These are phyloP conservation scores for Gobionotothen gibberifrons DNA, from an alignment of 2,797 vertebrate genomes.

Conservation along the genomic window DNA sequence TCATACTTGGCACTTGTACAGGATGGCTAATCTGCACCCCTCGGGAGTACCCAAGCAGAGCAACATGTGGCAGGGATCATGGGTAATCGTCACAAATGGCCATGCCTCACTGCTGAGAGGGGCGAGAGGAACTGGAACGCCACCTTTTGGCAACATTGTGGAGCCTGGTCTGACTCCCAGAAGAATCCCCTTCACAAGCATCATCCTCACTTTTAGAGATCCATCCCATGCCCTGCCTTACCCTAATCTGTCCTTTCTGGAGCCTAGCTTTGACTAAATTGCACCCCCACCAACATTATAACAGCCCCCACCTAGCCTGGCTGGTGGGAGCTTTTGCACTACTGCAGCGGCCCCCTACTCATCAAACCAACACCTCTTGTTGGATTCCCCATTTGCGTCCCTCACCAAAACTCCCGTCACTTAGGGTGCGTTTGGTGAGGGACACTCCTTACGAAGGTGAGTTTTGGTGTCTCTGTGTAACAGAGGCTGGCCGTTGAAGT, in stretches of 20 bases:
- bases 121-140: slow-evolving; percentile 44
- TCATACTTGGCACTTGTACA: slow-evolving; percentile 43
- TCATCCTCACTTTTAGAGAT: slow-evolving; percentile 30
- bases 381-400: slow-evolving; percentile 12
- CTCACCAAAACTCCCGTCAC: background rate
- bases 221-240: slow-evolving; percentile 13
- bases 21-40: slow-evolving; percentile 27
- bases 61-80: slow-evolving; percentile 27
- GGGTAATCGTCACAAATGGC: slow-evolving; percentile 27
- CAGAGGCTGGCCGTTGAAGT: slow-evolving; percentile 63
- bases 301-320: slow-evolving; percentile 55
- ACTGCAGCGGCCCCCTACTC: slow-evolving; percentile 53
- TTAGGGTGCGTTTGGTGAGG: background rate
- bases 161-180: slow-evolving; percentile 52
- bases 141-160: slow-evolving; percentile 20
- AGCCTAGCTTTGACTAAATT: slow-evolving; percentile 62
- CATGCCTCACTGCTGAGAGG: slow-evolving; percentile 38
- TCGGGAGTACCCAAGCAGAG: slow-evolving; percentile 35
- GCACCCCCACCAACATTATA: slow-evolving; percentile 15
- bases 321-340: slow-evolving; percentile 82
- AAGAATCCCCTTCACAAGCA: slow-evolving; percentile 50
- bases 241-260: slow-evolving; percentile 32
- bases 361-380: slow-evolving; percentile 5
- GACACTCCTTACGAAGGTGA: background rate
- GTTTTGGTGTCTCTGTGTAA: slow-evolving; percentile 74